These are phyloP conservation scores for Cassiopea xamachana DNA, from an alignment of 30 jellyfish, hydroid and myxozoan genomes.

Conservation along the genomic window DNA sequence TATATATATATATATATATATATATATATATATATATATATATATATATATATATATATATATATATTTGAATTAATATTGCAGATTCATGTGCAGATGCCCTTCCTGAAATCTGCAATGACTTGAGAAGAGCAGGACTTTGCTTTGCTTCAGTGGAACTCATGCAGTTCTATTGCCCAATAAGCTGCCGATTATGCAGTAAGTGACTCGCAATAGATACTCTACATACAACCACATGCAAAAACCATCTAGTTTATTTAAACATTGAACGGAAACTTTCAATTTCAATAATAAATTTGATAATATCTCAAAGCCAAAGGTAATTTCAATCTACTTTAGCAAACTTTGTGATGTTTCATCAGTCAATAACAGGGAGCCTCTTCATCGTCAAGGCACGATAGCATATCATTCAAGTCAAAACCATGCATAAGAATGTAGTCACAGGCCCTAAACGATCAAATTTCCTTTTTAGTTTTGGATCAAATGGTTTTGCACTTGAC, in stretches of 20 bases:
- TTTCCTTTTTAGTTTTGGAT: too few relatives aligned
- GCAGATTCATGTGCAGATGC: slow-evolving; percentile 28
- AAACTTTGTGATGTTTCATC: too few relatives aligned
- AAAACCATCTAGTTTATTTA: neutral
- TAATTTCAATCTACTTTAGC: too few relatives aligned
- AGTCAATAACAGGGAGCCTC: neutral
- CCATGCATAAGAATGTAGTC: too few relatives aligned
- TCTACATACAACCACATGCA: neutral
- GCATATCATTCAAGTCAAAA: too few relatives aligned
- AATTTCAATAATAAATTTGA: neutral
- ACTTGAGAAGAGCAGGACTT: slow-evolving; percentile 22
- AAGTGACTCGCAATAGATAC: neutral
- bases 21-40: too few relatives aligned
- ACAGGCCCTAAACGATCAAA: too few relatives aligned
- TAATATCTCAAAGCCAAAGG: too few relatives aligned
- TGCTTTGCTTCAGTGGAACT: slow-evolving; percentile 20
- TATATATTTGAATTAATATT: neutral
- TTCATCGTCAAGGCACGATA: neutral
- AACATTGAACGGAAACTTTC: neutral
- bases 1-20: too few relatives aligned
- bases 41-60: neutral
- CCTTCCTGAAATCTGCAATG: slow-evolving; percentile 18
- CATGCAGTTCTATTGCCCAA: slow-evolving; percentile 63
- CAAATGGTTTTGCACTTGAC: too few relatives aligned
- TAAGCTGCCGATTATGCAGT: slow-evolving; percentile 72